Evolutionary conservation across 35 echinoderm and acorn worm species (phyloP).

Genomic region (Apostichopus parvimensis): DNA sequence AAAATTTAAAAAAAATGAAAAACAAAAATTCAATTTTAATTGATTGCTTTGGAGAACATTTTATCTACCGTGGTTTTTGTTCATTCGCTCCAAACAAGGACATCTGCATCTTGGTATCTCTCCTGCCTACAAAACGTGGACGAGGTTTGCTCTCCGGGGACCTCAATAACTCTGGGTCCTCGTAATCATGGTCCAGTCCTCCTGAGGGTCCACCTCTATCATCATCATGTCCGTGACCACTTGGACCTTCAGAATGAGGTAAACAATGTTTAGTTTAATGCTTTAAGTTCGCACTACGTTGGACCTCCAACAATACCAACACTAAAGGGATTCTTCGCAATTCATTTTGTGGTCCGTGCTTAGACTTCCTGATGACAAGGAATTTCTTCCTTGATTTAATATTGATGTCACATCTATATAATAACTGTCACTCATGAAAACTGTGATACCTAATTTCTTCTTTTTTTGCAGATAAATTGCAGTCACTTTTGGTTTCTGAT

Average conservation of each 20-base stretch:
- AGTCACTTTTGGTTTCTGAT: no score
- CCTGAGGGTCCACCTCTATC: constrained; percentile 8
- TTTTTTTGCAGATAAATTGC: no score
- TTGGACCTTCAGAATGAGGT: constrained; percentile 35
- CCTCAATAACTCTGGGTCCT: neutral
- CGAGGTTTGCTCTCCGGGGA: neutral
- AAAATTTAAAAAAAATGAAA: neutral
- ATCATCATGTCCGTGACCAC: neutral
- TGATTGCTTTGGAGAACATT: neutral
- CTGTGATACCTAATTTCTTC: no score
- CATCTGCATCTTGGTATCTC: constrained; percentile 32
- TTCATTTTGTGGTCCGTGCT: no score
- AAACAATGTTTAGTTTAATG: neutral
- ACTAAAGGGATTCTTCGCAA: no score
- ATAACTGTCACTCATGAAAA: no score
- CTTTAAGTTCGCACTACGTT: no score
- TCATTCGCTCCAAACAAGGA: constrained; percentile 11
- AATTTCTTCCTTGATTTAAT: no score
- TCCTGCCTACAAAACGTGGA: constrained; percentile 24
- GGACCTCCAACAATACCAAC: no score
- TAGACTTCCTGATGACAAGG: no score
- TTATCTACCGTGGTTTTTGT: neutral
- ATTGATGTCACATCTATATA: neutral
- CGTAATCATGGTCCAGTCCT: constrained; percentile 28
- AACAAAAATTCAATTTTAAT: neutral